Base-by-base conservation (phyloP, 2,113 vertebrate species). In the Pseudolaguvia tuberculata region DNA sequence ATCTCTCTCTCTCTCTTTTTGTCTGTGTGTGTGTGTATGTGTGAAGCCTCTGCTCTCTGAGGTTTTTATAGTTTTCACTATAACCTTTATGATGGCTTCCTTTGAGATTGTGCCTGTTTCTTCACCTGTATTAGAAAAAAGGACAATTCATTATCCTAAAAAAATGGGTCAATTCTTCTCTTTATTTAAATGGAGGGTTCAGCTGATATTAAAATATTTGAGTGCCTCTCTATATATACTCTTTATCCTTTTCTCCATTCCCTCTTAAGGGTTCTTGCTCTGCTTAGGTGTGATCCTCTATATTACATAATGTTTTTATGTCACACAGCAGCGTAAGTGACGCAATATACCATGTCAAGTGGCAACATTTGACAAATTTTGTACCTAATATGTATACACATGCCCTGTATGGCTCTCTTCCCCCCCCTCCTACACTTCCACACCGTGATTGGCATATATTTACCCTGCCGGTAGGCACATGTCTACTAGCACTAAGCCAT, bases 361-460 rank as follows among this genome's bases (percentile, higher is more conserved):
- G 47, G 63, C 45, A 67, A 42, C 45, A 67, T 23, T 67, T 67
- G 17, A 67, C 45, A 67, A 67, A 25, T 15, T 50, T 15, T 39
- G 21, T 27, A 18, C 7, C 75, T 70, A 48, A 35, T 70, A 52
- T 53, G 75, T 61, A 45, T 52, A 52, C 25, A 59, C 35, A 59
- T 50, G 55, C 45, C 25, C 6, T 62, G 17, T 55, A 73, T n/a
- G 8, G 18, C 23, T 42, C 31, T 6, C n/a, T 11, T 29, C 52
- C 48, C 73, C 56, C 52, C 66, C 45, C 45, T 63, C 57, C 61
- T 63, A 70, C 39, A 70, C 52, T 50, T 61, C 1, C 52, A 51
- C 45, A 69, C 27, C 39, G 31, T 75, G 78, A 79, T 71, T 79
- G 73, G 70, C 72, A 75, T 57, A 47, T 75, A 62, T 68, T 74